Evolutionary conservation across 2,113 vertebrate genomes (phyloP), one percentile per base, ranked within the genome.

Genomic region (Smithornis capensis): DNA sequence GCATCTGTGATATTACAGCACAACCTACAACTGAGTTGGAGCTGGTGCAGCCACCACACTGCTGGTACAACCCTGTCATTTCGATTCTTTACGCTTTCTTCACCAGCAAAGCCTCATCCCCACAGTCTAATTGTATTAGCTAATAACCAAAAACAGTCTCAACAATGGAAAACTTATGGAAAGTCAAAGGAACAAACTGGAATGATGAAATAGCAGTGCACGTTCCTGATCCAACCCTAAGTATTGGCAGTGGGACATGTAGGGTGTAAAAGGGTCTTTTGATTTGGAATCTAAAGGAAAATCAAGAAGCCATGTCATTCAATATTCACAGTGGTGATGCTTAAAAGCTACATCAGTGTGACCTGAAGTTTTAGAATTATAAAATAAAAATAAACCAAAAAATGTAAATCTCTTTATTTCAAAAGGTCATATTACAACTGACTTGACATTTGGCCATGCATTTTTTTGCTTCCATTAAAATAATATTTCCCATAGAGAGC

Each of bases 81-180:
- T 90, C 84, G 85, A 95, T 95, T 96, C 87, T 85, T 94, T 19
- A 89, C 5, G 29, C 84, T 59, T 90, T 90, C 88, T 90, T 94
- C 90, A 91, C 70, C 55, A 83, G 78, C 50, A 74, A 91, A 76
- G 63, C 42, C 63, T 92, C 87, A 63, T 80, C 63, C 94, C 63
- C 45, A 59, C 71, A 76, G 82, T 24, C 84, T 57, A 80, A 94
- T 63, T 76, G 45, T 38, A 18, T 23, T 71, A 63, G 57, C 75
- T 92, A 92, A 95, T 88, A 92, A 79, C 49, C 59, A 87, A 3
- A 7, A 85, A 65, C n/a, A 53, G 50, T 29, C 47, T 38, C 42
- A 57, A 62, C 63, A 79, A 83, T 16, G 35, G 29, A 82, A 88
- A 78, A 89, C 4, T n/a, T 24, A 63, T 2, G 1, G 67, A 37